Base-by-base conservation (phyloP, 2,113 vertebrate genomes). In the Cricetomys ansorgei region DNA sequence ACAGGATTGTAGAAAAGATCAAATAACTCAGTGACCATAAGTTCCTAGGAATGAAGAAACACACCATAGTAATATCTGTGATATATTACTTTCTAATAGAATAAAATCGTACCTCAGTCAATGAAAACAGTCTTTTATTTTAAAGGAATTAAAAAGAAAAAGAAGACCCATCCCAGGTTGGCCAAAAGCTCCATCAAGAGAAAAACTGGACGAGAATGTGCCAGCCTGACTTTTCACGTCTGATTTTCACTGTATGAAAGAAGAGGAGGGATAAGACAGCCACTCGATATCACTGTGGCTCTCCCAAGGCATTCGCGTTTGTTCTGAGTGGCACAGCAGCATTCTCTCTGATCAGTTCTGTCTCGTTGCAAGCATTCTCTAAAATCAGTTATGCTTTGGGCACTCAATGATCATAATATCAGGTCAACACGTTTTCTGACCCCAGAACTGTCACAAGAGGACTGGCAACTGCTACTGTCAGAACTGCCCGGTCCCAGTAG, bases 1-100 rank as follows among this genome's bases (percentile, higher is more conserved):
- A 88, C 48, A 92, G 62, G 27, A 40, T 73, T 93, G 65, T 81
- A 92, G 94, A 92, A 97, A 96, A 97, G 55, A 95, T 93, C 62
- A 83, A 91, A 96, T 64, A 91, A 96, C 9, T 40, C 87, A 93
- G 43, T 0, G 93, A 70, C 79, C 55, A 34, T 89, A 95, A 95
- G 59, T 88, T 97, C 69, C 88, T 94, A 80, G 84, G 53, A 45
- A 81, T 77, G 8, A 43, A 86, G 91, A 93, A 96, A 62, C 11
- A n/a, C 83, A 73, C 89, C 83, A 89, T 5, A 69, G 64, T 88
- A 70, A 69, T 75, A 93, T 59, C 64, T 92, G 37, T 37, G 91
- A 80, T 55, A 50, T 73, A 50, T 92, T 75, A 43, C 43, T 94
- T 89, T 85, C 73, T 29, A 91, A 92, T 87, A 89, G 73, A 88